Conservation (phyloP, 53 echinoderm and acorn worm genomes). For the Mesocentrotus franciscanus region DNA sequence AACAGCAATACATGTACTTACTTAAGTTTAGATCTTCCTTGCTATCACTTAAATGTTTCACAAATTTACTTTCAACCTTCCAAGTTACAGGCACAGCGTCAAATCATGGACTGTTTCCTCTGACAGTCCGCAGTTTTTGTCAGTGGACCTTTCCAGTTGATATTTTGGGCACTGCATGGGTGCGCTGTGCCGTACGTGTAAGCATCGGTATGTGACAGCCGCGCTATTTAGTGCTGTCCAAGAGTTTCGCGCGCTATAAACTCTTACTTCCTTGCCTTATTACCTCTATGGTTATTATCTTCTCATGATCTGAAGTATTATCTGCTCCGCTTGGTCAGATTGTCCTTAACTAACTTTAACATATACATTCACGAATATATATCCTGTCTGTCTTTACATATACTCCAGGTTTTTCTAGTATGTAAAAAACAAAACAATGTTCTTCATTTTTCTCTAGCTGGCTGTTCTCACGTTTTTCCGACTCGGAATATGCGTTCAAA, state of each 20-base stretch:
- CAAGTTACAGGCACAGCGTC: neutral
- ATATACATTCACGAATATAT: too few species aligned
- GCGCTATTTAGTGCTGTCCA: neutral
- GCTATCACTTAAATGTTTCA: neutral
- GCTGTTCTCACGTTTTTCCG: too few species aligned
- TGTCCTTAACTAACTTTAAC: too few species aligned
- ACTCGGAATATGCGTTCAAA: too few species aligned
- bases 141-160: neutral
- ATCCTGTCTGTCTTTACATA: too few species aligned
- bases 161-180: neutral
- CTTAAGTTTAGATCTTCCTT: neutral
- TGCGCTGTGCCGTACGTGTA: neutral
- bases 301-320: too few species aligned
- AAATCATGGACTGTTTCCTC: neutral
- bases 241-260: neutral
- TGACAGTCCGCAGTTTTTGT: neutral
- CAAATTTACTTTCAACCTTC: neutral
- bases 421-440: too few species aligned
- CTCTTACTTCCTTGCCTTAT: neutral
- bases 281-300: too few species aligned
- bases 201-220: neutral
- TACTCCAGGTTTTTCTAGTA: too few species aligned
- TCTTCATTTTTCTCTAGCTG: too few species aligned
- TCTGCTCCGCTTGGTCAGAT: too few species aligned
- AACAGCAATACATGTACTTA: neutral